These are phyloP conservation scores for Leptinotarsa rubiginosa DNA, from an alignment of 2,888 invertebrate species.

Conservation along the genomic window DNA sequence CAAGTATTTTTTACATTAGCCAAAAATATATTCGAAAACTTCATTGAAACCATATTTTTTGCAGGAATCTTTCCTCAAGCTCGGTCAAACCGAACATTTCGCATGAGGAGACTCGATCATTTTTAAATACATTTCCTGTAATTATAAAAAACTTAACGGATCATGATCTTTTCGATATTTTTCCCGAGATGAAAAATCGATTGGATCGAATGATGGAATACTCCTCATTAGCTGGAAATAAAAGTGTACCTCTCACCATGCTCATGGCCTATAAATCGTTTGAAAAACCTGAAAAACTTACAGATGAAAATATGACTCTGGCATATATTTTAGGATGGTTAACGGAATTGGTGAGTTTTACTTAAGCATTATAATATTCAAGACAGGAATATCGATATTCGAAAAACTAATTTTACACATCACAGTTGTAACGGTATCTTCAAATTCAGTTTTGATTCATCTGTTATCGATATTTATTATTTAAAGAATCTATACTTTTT, in stretches of 20 bases:
- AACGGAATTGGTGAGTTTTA: conserved; percentile 25
- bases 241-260: not conserved
- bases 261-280: conserved; percentile 25
- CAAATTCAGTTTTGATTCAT: too few species aligned
- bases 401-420: too few species aligned
- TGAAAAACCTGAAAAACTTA: conserved; percentile 14
- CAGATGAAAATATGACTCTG: conserved; percentile 18
- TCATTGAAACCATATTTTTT: not conserved
- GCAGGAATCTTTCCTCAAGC: not conserved
- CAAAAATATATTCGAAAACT: too few species aligned
- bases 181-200: conserved; percentile 21
- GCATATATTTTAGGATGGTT: conserved; percentile 28
- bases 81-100: not conserved
- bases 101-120: conserved; percentile 1
- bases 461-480: too few species aligned
- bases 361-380: not conserved
- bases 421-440: too few species aligned
- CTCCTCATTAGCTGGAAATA: conserved; percentile 17
- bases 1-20: not conserved
- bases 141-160: conserved; percentile 13
- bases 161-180: not conserved
- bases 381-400: not conserved
- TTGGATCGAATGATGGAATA: conserved; percentile 16
- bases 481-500: too few species aligned
- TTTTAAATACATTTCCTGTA: conserved; percentile 1